Evolutionary conservation across 2,888 invertebrate genomes (phyloP).

Genomic region (Lacanobia oleracea): DNA sequence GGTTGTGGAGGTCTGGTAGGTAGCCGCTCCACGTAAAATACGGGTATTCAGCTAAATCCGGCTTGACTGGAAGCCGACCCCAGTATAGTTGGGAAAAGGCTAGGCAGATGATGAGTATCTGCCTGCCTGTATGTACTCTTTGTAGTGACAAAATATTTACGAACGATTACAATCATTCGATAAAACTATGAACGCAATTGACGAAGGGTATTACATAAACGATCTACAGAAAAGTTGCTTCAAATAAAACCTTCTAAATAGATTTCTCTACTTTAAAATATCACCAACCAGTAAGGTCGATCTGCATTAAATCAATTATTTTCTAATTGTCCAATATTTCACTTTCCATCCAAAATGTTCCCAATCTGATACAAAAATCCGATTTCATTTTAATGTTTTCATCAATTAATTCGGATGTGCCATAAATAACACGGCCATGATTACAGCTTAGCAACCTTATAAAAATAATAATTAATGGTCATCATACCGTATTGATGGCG

Average conservation of each 20-base stretch:
- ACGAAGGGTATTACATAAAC: constrained; percentile 6
- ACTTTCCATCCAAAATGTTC: constrained; percentile 10
- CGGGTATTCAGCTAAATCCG: too few species aligned
- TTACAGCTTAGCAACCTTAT: constrained; percentile 54
- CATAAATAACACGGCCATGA: constrained; percentile 58
- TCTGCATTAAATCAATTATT: constrained; percentile 8
- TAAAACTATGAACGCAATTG: background rate
- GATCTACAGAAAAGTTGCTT: background rate
- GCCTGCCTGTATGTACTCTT: too few species aligned
- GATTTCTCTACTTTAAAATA: constrained; percentile 31
- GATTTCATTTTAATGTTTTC: constrained; percentile 60
- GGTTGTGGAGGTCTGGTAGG: too few species aligned
- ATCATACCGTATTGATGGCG: constrained; percentile 47
- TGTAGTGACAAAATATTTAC: too few species aligned
- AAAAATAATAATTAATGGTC: constrained; percentile 62
- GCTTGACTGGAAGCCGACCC: too few species aligned
- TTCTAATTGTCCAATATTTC: constrained; percentile 19
- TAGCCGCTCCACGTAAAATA: too few species aligned
- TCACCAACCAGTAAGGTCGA: background rate
- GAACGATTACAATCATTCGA: too few species aligned
- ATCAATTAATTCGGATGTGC: constrained; percentile 55
- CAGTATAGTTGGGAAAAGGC: too few species aligned
- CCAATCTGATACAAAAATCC: constrained; percentile 5
- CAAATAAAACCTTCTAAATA: background rate
- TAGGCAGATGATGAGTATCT: too few species aligned